Conservation (phyloP, 2,113 vertebrate genomes). For the Felis chaus region DNA sequence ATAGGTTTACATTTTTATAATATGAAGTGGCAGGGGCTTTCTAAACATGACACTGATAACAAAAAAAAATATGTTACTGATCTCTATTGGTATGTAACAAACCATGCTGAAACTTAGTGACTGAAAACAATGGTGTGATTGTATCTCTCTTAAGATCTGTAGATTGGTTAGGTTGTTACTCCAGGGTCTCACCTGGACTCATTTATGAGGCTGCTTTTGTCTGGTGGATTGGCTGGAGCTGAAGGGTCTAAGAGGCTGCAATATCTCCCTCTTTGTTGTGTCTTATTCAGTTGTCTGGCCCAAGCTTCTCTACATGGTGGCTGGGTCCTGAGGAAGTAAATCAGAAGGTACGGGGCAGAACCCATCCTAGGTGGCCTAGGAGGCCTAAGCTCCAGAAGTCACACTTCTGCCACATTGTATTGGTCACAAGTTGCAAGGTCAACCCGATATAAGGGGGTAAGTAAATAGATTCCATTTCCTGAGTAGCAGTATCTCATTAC, state of each 20-base stretch:
- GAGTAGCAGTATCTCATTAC: not conserved
- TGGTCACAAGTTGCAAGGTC: not conserved
- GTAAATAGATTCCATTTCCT: not conserved
- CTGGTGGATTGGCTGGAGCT: not conserved
- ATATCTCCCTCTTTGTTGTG: too few relatives aligned
- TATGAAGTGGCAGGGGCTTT: not conserved
- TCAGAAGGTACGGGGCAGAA: not conserved
- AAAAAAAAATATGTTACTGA: not conserved
- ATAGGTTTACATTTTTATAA: not conserved
- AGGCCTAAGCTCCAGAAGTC: not conserved
- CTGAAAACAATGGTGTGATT: not conserved
- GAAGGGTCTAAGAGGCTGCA: not conserved
- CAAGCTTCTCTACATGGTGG: not conserved
- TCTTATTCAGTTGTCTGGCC: not conserved
- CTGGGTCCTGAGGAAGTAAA: not conserved
- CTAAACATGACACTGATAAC: not conserved
- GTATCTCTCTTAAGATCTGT: not conserved
- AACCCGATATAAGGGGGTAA: not conserved
- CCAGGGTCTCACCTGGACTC: not conserved
- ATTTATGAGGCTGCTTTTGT: not conserved
- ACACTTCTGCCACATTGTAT: not conserved
- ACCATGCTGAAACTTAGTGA: not conserved
- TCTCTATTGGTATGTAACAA: not conserved
- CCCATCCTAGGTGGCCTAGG: not conserved
- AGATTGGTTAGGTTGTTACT: slow-evolving; percentile 5